Percentiles rank a stretch among this genome's conserved stretches.
phyloP scores from a whole-genome alignment of 2,888 invertebrate genomes.

The Sesamia inferens region DNA sequence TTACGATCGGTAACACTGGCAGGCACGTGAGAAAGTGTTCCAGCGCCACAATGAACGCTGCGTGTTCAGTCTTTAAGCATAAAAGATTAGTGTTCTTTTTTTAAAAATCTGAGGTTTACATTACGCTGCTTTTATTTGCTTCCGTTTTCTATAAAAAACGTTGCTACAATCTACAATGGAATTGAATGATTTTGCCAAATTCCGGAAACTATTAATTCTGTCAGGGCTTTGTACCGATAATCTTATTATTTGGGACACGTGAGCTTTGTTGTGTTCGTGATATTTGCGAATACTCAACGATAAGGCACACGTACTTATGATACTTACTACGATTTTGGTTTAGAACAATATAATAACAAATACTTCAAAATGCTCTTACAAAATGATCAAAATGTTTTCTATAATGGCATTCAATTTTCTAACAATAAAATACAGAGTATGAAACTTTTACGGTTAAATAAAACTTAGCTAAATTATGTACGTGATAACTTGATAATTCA shows the following conservation, averaged over 20 bases:
- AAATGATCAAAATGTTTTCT: slow-evolving; percentile 17
- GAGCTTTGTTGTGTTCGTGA: slow-evolving; percentile 84
- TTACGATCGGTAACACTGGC: slow-evolving; percentile 51
- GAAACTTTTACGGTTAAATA: slow-evolving; percentile 41
- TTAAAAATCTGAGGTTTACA: slow-evolving; percentile 67
- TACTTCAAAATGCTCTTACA: neutral
- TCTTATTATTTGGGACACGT: slow-evolving; percentile 86
- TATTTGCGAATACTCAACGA: slow-evolving; percentile 79
- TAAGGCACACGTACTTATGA: slow-evolving; percentile 68
- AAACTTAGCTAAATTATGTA: slow-evolving; percentile 19
- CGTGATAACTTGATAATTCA: neutral
- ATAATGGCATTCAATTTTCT: slow-evolving; percentile 8
- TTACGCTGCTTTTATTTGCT: slow-evolving; percentile 74
- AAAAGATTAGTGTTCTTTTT: slow-evolving; percentile 73
- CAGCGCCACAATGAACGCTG: slow-evolving; percentile 50
- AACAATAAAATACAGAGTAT: slow-evolving; percentile 22
- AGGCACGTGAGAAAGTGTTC: slow-evolving; percentile 65
- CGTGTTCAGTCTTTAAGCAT: slow-evolving; percentile 73
- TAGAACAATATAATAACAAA: slow-evolving; percentile 24
- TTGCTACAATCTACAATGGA: slow-evolving; percentile 65
- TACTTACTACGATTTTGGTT: slow-evolving; percentile 24
- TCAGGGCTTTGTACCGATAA: slow-evolving; percentile 78
- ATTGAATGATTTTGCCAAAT: slow-evolving; percentile 73
- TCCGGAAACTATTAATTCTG: slow-evolving; percentile 82
- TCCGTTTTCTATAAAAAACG: slow-evolving; percentile 78